Evolutionary conservation across 2,797 vertebrate genomes (phyloP).

Genomic region (Cygnus olor): DNA sequence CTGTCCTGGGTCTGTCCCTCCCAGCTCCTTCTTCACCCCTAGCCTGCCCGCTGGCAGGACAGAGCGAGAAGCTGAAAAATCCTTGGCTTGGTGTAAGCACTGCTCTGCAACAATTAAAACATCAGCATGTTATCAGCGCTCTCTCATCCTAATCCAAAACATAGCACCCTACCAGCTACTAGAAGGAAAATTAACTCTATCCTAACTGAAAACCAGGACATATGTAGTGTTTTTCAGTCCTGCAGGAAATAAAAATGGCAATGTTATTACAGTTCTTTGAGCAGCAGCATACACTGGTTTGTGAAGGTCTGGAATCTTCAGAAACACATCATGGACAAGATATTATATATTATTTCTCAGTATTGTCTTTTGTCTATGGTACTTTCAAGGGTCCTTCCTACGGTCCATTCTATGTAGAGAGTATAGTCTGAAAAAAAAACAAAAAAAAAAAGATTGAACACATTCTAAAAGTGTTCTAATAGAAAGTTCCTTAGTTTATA

Average conservation of each 20-base stretch:
- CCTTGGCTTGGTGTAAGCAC: too few species aligned
- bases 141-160: too few species aligned
- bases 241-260: background rate
- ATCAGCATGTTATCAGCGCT: too few species aligned
- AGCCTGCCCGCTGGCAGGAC: too few species aligned
- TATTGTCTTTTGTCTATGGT: background rate
- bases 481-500: background rate
- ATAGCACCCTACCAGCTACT: too few species aligned
- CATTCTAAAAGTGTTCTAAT: background rate
- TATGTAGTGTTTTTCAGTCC: background rate
- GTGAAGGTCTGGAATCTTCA: background rate
- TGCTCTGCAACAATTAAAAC: too few species aligned
- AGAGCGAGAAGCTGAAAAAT: too few species aligned
- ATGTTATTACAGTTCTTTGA: background rate
- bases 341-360: background rate
- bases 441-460: background rate
- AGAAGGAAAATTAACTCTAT: too few species aligned
- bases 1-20: too few species aligned
- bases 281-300: background rate
- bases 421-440: background rate
- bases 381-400: background rate
- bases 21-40: too few species aligned
- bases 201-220: too few species aligned
- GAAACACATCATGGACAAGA: background rate
- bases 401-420: background rate